Base-by-base conservation (phyloP, 2,113 vertebrate genomes). In the Narcine bancroftii region DNA sequence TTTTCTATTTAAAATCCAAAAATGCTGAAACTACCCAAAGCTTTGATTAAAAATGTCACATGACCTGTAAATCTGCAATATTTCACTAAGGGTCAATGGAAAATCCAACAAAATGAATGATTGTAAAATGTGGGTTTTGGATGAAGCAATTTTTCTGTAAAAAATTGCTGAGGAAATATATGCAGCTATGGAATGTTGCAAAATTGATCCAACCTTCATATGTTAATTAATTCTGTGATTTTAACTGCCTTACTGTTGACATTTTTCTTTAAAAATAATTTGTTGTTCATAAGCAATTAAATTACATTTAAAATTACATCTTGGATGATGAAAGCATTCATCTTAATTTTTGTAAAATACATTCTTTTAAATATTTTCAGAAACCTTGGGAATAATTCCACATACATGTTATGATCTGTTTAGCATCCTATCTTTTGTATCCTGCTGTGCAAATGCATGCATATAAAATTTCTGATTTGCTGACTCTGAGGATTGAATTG, bases 391-490 rank as follows among this genome's bases (percentile, higher is more conserved):
- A 95, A 96, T 95, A 96, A 96, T 97, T 97, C 97, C 97, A 94
- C 96, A 97, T 96, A 95, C 95, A 97, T 97, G 96, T 96, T 97
- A 95, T 97, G 97, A 97, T 97, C 97, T 97, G 97, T 98, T 98
- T 98, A 98, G 97, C 96, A 97, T 96, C 95, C 95, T 96, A 96
- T 97, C 96, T 97, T 96, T 95, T 94, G 93, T 95, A 96, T 96
- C 96, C 96, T 97, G 96, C 96, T 96, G 97, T 93, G 95, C 97
- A 96, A 97, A 96, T 96, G 95, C 97, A 97, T 97, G 96, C 96
- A 96, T 97, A 96, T 98, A 97, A 97, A 97, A 96, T 98, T 97
- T 97, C 96, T 96, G 96, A 96, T 96, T n/a, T 97, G 95, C 97
- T 98, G 97, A 98, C 97, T 96, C 96, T 97, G 95, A 94, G 95